Percentiles rank a stretch among this genome's conserved stretches.
phyloP scores from a whole-genome alignment of 2,113 vertebrate species.

The Boleophthalmus pectinirostris region DNA sequence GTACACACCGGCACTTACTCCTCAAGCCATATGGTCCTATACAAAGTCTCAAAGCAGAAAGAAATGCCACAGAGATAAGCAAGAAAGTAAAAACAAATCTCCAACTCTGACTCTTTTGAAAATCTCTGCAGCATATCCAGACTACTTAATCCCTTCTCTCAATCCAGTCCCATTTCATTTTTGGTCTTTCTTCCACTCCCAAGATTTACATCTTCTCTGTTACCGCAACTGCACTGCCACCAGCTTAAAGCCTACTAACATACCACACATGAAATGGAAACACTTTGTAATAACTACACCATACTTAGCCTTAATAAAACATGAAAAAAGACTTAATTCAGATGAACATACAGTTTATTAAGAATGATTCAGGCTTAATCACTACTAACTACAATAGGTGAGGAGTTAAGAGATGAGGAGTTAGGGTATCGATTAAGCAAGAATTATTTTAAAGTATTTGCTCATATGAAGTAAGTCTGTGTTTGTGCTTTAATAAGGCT shows the following conservation, averaged over 20 bases:
- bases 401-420: too few species aligned
- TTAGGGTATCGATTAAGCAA: too few species aligned
- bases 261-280: neutral
- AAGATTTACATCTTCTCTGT: slow-evolving; percentile 18
- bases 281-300: too few species aligned
- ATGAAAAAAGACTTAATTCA: too few species aligned
- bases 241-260: neutral
- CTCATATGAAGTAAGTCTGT: too few species aligned
- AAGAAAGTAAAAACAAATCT: slow-evolving; percentile 24
- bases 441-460: neutral
- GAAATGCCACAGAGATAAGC: slow-evolving; percentile 34
- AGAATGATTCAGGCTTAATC: too few species aligned
- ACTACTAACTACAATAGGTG: too few species aligned
- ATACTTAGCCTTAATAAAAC: too few species aligned
- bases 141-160: slow-evolving; percentile 56
- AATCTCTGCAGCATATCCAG: slow-evolving; percentile 51
- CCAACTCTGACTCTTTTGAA: slow-evolving; percentile 42
- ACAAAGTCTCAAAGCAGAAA: neutral
- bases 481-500: too few species aligned
- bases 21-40: neutral
- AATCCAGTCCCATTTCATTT: slow-evolving; percentile 47
- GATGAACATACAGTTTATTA: too few species aligned
- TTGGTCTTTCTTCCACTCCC: slow-evolving; percentile 13
- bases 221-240: slow-evolving; percentile 39
- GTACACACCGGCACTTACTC: neutral